Base-by-base conservation (phyloP, 92 coral and sea anemone species). In the Siderastrea siderea region DNA sequence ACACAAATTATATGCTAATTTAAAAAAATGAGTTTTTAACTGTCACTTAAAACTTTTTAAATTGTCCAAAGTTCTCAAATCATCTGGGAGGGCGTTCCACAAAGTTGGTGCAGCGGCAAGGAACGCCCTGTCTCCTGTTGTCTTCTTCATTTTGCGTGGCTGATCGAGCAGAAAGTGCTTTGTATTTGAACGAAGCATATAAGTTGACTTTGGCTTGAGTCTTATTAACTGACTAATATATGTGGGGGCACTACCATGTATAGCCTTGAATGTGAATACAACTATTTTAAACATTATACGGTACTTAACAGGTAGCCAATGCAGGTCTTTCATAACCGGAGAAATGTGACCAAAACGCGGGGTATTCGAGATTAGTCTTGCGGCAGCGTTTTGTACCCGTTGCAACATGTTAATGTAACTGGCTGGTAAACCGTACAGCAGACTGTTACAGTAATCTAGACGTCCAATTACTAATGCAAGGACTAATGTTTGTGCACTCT, bases 351-450 rank as follows among this genome's bases (percentile, higher is more conserved):
- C 83, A 65, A 61, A 67, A 19, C 83, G 83, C 55, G 88, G 54
- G 61, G 82, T 68, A 19, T 82, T 84, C 61, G 71, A 59, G 44
- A 86, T 71, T 0, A 84, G 65, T 47, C 94, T 81, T 6, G 89
- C 89, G 19, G 94, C 92, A 45, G 84, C 91, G 50, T 86, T 87
- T 71, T 91, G 91, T 65, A 88, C 82, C 47, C 92, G 84, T 75
- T 87, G 86, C 45, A 91, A 16, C 79, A 83, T 82, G 52, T 47
- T 16, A 26, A 87, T 64, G 45, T 87, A 83, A 58, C 55, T 62
- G 67, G 90, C 87, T 52, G 93, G 96, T 71, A 86, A 86, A 60
- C 91, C 90, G 63, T 86, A 78, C 52, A 86, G 78, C 64, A 93
- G 77, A 67, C 93, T 82, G 69, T 86, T 90, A 60, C 91, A 85